Percentiles rank a stretch among this genome's conserved stretches.
phyloP scores from a whole-genome alignment of 2,797 vertebrate genomes.

The Acestrorhynchus altus region DNA sequence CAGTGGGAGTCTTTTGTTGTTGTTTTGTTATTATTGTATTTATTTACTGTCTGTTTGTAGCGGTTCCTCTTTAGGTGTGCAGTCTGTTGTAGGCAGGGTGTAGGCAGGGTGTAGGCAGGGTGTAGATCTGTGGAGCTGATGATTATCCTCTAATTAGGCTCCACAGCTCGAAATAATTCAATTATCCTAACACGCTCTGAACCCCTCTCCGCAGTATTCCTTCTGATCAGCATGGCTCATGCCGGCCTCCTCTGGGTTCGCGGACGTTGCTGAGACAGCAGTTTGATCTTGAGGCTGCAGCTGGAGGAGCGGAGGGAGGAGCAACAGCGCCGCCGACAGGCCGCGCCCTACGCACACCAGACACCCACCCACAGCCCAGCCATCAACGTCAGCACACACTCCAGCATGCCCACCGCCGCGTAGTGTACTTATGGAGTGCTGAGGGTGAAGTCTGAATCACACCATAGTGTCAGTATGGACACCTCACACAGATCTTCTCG shows the following conservation, averaged over 20 bases:
- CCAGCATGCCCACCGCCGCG: constrained; percentile 81
- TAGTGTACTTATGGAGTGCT: constrained; percentile 97
- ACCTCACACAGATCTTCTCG: too few species aligned
- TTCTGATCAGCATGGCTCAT: constrained; percentile 86
- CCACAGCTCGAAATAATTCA: constrained; percentile 47
- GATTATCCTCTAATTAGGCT: constrained; percentile 36
- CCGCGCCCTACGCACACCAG: constrained; percentile 82
- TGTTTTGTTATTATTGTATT: too few species aligned
- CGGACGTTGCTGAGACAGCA: constrained; percentile 95
- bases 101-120: too few species aligned
- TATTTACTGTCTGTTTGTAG: too few species aligned
- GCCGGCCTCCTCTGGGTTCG: constrained; percentile 94
- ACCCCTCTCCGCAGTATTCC: constrained; percentile 79
- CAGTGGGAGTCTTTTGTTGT: too few species aligned
- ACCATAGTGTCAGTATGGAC: too few species aligned
- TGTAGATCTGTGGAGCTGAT: too few species aligned
- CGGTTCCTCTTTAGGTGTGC: too few species aligned
- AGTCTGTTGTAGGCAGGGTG: too few species aligned
- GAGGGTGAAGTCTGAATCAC: constrained; percentile 85
- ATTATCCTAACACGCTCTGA: constrained; percentile 37
- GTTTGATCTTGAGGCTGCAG: constrained; percentile 98
- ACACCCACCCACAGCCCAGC: constrained; percentile 86
- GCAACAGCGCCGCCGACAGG: constrained; percentile 87
- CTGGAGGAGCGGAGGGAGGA: constrained; percentile 96
- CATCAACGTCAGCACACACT: constrained; percentile 90